Base-by-base conservation (phyloP, 2,797 vertebrate species). In the Parambassis ranga region DNA sequence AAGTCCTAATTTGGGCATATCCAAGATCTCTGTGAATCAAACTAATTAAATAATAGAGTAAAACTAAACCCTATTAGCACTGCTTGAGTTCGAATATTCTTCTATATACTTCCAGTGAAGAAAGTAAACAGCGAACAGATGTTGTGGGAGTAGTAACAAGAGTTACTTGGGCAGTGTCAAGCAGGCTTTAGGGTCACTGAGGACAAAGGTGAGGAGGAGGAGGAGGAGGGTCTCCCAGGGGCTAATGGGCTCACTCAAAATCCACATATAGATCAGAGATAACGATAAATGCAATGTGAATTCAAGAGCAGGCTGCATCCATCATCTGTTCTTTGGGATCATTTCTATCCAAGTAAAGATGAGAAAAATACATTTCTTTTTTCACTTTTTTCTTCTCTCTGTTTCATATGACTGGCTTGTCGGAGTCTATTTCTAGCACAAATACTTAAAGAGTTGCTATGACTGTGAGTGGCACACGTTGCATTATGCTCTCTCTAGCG, bases 171-270 rank as follows among this genome's bases (percentile, higher is more conserved):
- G 9, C 10, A 13, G 48, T 73, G 75, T 85, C 71, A 76, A 48
- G 43, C 26, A 69, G 61, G 71, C 37, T 35, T 47, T 15, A 37
- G 69, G 79, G 77, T 86, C 79, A 81, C 43, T 15, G 75, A 82
- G 79, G 82, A 87, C 77, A 83, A 65, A 82, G 86, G 81, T 85
- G 69, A 79, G 47, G 61, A 69, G 57, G 67, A 48, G 59, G 36
- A 38, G 59, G 53, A 51, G 24, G 38, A 49, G 48, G 65, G 62
- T 73, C 2, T 14, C 57, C 52, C 19, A 18, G 63, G 50, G 75
- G 74, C 48, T 79, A 75, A 79, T 64, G n/a, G 66, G 53, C 65
- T 79, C 64, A 61, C 49, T 75, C 16, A 19, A 58, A 71, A 72
- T 60, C 72, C 61, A 73, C 81, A 78, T 69, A 47, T 69, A 20